Evolutionary conservation across 2,113 vertebrate species (phyloP), one percentile per base, ranked within the genome.

Genomic region (Hoplias malabaricus): DNA sequence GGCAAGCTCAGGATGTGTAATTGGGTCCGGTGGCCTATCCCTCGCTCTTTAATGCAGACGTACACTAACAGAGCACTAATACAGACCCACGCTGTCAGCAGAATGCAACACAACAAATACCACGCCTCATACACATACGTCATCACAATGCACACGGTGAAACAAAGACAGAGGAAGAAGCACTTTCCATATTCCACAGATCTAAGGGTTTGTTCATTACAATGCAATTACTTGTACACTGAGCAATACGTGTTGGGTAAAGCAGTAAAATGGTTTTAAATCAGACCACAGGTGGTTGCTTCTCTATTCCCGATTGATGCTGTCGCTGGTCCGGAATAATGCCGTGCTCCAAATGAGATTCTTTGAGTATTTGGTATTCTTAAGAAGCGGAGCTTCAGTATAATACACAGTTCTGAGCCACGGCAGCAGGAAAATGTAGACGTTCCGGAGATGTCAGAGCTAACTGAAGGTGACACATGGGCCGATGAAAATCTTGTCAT

Each of bases 401-500:
- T 73, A 48, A 77, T 69, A 65, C 38, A 21, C 29, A 63, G 25
- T 42, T 36, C 31, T 27, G 48, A 71, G 38, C 38, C 38, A 50
- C 62, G n/a, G 23, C 19, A 12, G 68, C 69, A 66, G 13, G 21
- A 46, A 66, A 82, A 75, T 54, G 25, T 68, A 66, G 75, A 62
- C 38, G 34, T 76, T 78, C 80, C 67, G 74, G 57, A 71, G 69
- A 21, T 48, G 43, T 79, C 59, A 33, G 36, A 75, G 56, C 59
- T 84, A 82, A 84, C 69, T 76, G 85, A 69, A 83, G 76, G 80
- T 84, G 82, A 86, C 85, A 78, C 54, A 50, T 61, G 56, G 42
- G 63, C 78, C 78, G 80, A 86, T 86, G 80, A 78, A 84, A 84
- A 83, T 83, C 74, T 61, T 69, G 66, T 78, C 77, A 84, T 72